Evolutionary conservation across 1,140 invertebrate species (phyloP), one percentile per base, ranked within the genome.

Genomic region (Lepidurus couesii): DNA sequence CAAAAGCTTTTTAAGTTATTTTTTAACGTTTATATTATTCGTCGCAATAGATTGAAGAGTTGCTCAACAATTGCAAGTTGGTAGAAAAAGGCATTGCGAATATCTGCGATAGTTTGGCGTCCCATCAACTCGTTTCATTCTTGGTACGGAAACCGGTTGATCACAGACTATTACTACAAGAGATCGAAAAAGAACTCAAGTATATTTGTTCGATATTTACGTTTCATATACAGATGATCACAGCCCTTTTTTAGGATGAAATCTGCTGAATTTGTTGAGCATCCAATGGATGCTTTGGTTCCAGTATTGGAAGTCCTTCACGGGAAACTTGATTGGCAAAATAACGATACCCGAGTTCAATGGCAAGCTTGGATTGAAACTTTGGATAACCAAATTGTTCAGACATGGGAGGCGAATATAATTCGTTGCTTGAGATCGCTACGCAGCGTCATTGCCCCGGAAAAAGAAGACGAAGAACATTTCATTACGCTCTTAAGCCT

Each of bases 231-330:
- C 13, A 21, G 21, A n/a, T 11, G 53, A 7, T 1, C 21, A 16
- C 13, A 21, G 21, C 21, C 45, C 16, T 47, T 47, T 16, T 10
- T 47, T 3, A 16, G 45, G 4, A 7, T 16, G 53, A n/a, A 65
- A 65, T 65, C 53, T 9, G 13, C 53, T 21, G 53, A 65, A 65
- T 21, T 65, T 21, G 53, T 65, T 13, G 53, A 65, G 53, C 53
- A 65, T n/a, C 53, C 53, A n/a, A 7, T 65, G 53, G 53, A 65
- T 7, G 53, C 53, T 65, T 65, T 65, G 53, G n/a, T 65, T 65
- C 53, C 53, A 16, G 4, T 65, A n/a, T 21, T 65, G 53, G 53
- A 65, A 21, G 21, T n/a, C 21, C 53, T 65, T 16, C 53, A 65
- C 13, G 53, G 53, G 13, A 65, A 65, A 21, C 3, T 65, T 13